A percentile compares a stretch with the other conserved stretches of the same genome.
Conservation (phyloP, 1,140 invertebrate species). For the Drosophila pseudoobscura region DNA sequence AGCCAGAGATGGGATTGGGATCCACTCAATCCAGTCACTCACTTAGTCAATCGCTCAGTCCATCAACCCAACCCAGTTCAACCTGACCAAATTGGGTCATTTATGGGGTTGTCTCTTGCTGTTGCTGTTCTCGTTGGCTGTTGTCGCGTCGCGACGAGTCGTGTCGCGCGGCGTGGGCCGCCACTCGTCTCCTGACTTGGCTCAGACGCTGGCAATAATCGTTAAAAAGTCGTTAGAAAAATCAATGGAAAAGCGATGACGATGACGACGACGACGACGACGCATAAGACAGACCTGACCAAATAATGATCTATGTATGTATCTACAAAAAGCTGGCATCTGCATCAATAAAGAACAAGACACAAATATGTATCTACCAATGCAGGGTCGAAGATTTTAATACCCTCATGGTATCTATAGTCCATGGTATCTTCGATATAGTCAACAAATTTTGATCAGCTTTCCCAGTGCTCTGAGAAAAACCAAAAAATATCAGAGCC, state of each 20-base stretch:
- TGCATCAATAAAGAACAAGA: neutral
- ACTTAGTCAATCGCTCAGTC: constrained; percentile 17
- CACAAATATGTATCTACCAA: neutral
- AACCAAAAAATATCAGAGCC: too few species aligned
- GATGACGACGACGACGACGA: constrained; percentile 58
- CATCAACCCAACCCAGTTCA: constrained; percentile 43
- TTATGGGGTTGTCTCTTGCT: constrained; percentile 60
- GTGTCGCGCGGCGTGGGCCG: constrained; percentile 47
- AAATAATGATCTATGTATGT: constrained; percentile 51
- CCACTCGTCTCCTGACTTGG: constrained; percentile 35
- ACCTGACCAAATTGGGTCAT: constrained; percentile 78
- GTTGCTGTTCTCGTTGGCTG: constrained; percentile 1
- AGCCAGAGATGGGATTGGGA: constrained; percentile 4
- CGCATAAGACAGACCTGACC: constrained; percentile 29
- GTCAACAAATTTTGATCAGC: too few species aligned
- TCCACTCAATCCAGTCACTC: constrained; percentile 8
- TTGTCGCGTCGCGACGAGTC: neutral
- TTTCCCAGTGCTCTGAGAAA: too few species aligned
- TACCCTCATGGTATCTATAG: constrained; percentile 3
- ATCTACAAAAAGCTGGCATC: constrained; percentile 39
- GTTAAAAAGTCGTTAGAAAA: constrained; percentile 76
- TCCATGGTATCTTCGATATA: too few species aligned
- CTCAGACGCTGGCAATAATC: constrained; percentile 71
- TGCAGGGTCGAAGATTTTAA: neutral
- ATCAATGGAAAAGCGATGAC: constrained; percentile 71